phyloP scores from a whole-genome alignment of 2,888 invertebrate genomes.

The Pachymerium ferrugineum region DNA sequence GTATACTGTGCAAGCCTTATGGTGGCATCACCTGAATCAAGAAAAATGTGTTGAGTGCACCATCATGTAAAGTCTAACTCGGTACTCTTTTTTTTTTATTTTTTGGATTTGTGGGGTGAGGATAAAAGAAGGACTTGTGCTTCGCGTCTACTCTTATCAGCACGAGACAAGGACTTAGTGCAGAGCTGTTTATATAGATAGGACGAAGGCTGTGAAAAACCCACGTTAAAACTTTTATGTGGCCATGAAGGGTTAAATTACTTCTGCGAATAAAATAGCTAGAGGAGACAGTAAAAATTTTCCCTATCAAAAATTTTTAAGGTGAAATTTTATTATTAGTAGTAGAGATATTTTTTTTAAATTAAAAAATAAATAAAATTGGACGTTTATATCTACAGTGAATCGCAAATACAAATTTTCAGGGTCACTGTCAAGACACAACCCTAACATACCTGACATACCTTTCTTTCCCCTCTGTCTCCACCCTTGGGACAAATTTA shows the following conservation, averaged over 20 bases:
- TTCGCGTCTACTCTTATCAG: neutral
- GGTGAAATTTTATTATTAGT: neutral
- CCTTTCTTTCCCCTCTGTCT: neutral
- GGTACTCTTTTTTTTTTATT: neutral
- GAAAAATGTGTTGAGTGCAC: constrained; percentile 2
- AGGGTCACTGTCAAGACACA: neutral
- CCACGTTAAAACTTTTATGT: constrained; percentile 13
- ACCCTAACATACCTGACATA: neutral
- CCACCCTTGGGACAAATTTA: neutral
- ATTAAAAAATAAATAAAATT: too few species aligned
- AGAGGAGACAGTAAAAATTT: neutral
- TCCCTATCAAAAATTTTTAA: too few species aligned
- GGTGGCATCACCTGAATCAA: neutral
- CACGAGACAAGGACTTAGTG: constrained; percentile 2
- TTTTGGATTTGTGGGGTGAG: neutral
- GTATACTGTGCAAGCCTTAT: too few species aligned
- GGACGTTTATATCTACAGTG: too few species aligned
- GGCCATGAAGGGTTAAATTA: constrained; percentile 8
- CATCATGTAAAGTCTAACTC: neutral
- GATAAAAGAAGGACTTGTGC: constrained; percentile 4
- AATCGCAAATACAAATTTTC: neutral
- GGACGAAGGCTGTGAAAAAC: constrained; percentile 9
- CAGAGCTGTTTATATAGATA: constrained; percentile 7
- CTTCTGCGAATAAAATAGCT: neutral
- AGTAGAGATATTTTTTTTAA: too few species aligned